phyloP scores from a whole-genome alignment of 1,140 invertebrate genomes.

The Trichomalopsis sarcophagae region DNA sequence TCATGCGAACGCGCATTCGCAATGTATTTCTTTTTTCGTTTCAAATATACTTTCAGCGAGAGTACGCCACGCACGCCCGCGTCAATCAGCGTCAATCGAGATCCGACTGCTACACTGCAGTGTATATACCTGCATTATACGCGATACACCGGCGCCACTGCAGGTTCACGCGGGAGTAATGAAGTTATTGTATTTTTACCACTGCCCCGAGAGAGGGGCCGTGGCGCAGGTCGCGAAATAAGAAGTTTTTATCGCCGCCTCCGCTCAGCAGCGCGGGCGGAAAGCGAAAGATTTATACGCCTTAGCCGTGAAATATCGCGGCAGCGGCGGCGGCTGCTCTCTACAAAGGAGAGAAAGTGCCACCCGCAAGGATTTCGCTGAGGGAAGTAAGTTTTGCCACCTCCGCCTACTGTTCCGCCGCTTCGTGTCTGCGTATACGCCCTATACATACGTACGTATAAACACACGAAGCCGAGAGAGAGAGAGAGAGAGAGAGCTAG shows the following conservation, averaged over 20 bases:
- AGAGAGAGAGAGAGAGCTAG: too few relatives aligned
- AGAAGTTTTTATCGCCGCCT: neutral
- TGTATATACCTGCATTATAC: too few relatives aligned
- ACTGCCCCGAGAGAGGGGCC: neutral
- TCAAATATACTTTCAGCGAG: neutral
- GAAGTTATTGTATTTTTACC: neutral
- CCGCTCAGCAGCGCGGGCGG: neutral
- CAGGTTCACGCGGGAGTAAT: neutral
- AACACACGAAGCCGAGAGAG: neutral
- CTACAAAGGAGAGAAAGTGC: neutral
- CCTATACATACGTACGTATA: neutral
- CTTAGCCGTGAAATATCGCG: conserved; percentile 26
- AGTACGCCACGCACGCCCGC: too few relatives aligned
- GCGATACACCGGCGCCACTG: neutral
- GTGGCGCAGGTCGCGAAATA: neutral
- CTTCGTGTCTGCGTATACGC: neutral
- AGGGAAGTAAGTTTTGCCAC: neutral
- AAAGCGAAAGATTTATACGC: conserved; percentile 11
- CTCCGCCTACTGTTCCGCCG: neutral
- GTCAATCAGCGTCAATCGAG: too few relatives aligned
- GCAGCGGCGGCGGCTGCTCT: neutral
- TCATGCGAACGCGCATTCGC: neutral
- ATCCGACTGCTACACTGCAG: too few relatives aligned
- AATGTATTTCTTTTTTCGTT: neutral
- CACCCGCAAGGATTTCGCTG: conserved; percentile 16